Evolutionary conservation across 1,140 invertebrate species (phyloP).

Genomic region (Ladona fulva): DNA sequence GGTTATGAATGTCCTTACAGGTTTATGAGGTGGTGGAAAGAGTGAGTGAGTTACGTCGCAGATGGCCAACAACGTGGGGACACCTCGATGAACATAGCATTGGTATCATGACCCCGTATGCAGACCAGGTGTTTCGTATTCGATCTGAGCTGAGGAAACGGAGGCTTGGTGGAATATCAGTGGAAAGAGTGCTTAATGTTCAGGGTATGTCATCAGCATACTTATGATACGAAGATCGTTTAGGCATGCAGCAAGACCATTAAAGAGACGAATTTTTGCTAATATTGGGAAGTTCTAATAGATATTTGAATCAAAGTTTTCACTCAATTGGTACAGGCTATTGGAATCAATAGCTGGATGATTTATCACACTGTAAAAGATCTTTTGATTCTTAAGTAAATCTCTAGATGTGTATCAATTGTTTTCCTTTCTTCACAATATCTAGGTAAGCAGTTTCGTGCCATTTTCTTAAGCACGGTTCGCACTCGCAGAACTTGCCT

Average conservation of each 20-base stretch:
- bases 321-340: too few relatives aligned
- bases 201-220: constrained; percentile 46
- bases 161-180: constrained; percentile 64
- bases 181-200: constrained; percentile 78
- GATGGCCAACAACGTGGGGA: constrained; percentile 69
- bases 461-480: constrained; percentile 76
- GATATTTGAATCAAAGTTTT: too few relatives aligned
- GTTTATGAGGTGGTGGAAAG: constrained; percentile 67
- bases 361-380: too few relatives aligned
- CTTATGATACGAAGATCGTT: too few relatives aligned
- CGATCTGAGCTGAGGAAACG: constrained; percentile 66
- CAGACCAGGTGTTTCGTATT: constrained; percentile 74
- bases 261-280: too few relatives aligned
- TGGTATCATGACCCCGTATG: constrained; percentile 76
- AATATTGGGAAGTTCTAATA: too few relatives aligned
- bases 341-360: too few relatives aligned
- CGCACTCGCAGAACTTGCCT: constrained; percentile 64
- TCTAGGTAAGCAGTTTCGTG: constrained; percentile 77
- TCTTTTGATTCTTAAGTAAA: too few relatives aligned
- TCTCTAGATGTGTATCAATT: too few relatives aligned
- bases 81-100: constrained; percentile 63
- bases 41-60: constrained; percentile 54
- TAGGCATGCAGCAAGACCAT: too few relatives aligned
- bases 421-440: constrained; percentile 19
- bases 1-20: constrained; percentile 27